Conservation (phyloP, 2,888 invertebrate genomes). For the Tipula confusa region DNA sequence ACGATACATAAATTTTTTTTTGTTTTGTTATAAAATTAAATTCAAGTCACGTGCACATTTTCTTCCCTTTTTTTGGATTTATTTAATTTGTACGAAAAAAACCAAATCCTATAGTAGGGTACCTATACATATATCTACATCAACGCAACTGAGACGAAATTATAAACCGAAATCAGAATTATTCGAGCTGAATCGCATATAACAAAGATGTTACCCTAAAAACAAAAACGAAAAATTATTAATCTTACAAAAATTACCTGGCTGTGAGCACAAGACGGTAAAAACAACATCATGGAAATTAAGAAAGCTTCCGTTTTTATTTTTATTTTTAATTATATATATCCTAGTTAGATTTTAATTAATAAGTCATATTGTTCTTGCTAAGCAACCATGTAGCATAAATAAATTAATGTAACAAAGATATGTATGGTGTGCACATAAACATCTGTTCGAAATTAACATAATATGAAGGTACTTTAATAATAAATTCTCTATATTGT, state of each 20-base stretch:
- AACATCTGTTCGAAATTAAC: background rate
- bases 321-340: constrained; percentile 13
- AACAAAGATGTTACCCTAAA: background rate
- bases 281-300: background rate
- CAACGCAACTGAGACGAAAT: background rate
- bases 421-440: background rate
- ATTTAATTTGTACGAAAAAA: background rate
- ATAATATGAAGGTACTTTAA: background rate
- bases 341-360: constrained; percentile 1
- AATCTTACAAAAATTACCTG: background rate
- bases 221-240: background rate
- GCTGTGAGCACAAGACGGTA: background rate
- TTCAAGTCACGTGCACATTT: background rate
- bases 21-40: background rate
- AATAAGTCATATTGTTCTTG: background rate
- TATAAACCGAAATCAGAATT: constrained; percentile 20
- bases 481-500: background rate
- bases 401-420: background rate
- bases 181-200: background rate
- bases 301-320: background rate
- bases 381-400: constrained; percentile 3
- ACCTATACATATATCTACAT: background rate
- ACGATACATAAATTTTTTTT: background rate
- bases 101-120: background rate
- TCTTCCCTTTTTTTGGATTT: background rate